Conservation (phyloP, 2,113 vertebrate species). For the Corythaixoides concolor region DNA sequence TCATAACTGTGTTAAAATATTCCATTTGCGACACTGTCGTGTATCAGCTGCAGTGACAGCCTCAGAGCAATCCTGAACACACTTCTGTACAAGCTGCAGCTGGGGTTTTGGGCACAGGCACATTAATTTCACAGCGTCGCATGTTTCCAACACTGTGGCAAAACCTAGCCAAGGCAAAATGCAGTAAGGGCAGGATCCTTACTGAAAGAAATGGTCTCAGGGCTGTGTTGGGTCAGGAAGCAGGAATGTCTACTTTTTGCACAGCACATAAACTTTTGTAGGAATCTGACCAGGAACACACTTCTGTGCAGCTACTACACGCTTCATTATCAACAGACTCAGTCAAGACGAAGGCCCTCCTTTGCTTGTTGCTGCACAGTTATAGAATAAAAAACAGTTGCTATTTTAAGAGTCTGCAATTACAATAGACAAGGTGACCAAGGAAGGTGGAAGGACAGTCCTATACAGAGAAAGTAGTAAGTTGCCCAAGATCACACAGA, state of each 20-base stretch:
- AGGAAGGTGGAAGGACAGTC: too few relatives aligned
- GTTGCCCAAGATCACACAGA: too few relatives aligned
- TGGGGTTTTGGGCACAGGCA: not conserved
- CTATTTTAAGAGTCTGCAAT: not conserved
- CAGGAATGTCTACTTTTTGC: not conserved
- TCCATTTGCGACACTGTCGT: not conserved
- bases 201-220: not conserved
- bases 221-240: not conserved
- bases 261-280: not conserved
- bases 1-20: too few relatives aligned
- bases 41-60: not conserved
- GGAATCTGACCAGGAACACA: not conserved
- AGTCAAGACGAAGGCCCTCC: not conserved
- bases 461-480: too few relatives aligned
- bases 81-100: not conserved
- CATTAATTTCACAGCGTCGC: too few relatives aligned
- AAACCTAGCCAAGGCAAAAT: not conserved
- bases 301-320: not conserved
- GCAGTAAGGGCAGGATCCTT: not conserved
- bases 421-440: not conserved
- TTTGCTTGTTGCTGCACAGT: not conserved
- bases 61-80: not conserved
- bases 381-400: not conserved
- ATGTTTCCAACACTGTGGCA: not conserved
- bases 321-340: not conserved